Evolutionary conservation across 2,888 invertebrate genomes (phyloP).

Genomic region (Nymphalis polychloros): DNA sequence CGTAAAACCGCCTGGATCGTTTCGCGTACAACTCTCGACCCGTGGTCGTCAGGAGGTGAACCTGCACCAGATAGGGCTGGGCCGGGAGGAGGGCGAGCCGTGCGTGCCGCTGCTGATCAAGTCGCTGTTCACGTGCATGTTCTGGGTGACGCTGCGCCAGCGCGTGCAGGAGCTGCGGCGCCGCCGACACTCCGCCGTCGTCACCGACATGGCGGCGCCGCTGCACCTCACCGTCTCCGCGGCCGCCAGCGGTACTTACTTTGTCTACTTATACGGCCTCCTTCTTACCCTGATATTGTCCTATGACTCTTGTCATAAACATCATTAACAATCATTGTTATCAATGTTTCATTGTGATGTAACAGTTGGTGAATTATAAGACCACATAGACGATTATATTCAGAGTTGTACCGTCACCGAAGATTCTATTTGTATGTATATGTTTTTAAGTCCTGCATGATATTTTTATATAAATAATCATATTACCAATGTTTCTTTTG

Average conservation of each 20-base stretch:
- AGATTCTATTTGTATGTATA: too few relatives aligned
- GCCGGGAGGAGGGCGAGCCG: conserved; percentile 84
- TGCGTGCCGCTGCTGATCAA: conserved; percentile 90
- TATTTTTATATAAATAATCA: neutral
- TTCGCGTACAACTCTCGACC: neutral
- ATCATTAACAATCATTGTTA: too few relatives aligned
- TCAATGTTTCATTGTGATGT: too few relatives aligned
- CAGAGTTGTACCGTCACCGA: too few relatives aligned
- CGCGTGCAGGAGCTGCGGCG: conserved; percentile 90
- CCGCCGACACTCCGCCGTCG: conserved; percentile 83
- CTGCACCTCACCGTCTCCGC: conserved; percentile 88
- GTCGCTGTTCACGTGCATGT: conserved; percentile 94
- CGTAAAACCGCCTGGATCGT: neutral
- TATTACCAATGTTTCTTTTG: conserved; percentile 4
- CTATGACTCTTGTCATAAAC: too few relatives aligned
- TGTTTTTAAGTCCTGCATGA: neutral
- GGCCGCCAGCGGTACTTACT: conserved; percentile 80
- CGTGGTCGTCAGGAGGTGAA: conserved; percentile 82
- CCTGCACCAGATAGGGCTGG: conserved; percentile 90
- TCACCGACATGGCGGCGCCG: conserved; percentile 89
- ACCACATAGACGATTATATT: too few relatives aligned
- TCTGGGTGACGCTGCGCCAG: conserved; percentile 97
- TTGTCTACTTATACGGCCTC: too few relatives aligned
- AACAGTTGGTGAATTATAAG: too few relatives aligned
- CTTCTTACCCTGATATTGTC: too few relatives aligned